These are phyloP conservation scores for Orchesella cincta DNA, from an alignment of 1,140 invertebrate genomes.

Conservation along the genomic window DNA sequence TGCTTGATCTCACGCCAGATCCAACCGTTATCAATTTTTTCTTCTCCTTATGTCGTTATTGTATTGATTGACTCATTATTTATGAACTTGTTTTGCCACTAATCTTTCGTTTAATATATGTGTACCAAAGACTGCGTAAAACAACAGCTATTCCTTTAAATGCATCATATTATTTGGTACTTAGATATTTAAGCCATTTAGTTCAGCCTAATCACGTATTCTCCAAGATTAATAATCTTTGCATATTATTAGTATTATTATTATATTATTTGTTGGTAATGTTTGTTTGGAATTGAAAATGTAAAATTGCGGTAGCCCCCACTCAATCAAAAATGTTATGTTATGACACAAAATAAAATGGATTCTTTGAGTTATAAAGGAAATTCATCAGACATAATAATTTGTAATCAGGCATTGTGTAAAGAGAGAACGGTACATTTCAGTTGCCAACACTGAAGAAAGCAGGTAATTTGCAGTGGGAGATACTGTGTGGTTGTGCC, in stretches of 20 bases:
- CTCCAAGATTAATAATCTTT: too few species aligned
- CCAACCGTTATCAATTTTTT: constrained; percentile 2
- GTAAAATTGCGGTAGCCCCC: neutral
- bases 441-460: constrained; percentile 20
- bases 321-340: neutral
- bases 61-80: constrained; percentile 5
- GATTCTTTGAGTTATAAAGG: constrained; percentile 4
- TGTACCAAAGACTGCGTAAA: too few species aligned
- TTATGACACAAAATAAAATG: neutral
- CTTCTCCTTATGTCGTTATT: neutral
- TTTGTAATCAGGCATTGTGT: neutral
- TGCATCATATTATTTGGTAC: too few species aligned
- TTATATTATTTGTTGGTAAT: neutral
- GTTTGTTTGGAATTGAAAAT: neutral
- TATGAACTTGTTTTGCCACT: constrained; percentile 2
- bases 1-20: constrained; percentile 9
- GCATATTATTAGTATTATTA: too few species aligned
- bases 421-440: constrained; percentile 15
- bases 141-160: too few species aligned
- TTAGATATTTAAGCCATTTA: too few species aligned
- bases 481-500: constrained; percentile 11
- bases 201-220: too few species aligned
- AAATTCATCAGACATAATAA: neutral
- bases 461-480: neutral
- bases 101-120: too few species aligned